Conservation (phyloP, 2,797 vertebrate genomes). For the Periparus ater region DNA sequence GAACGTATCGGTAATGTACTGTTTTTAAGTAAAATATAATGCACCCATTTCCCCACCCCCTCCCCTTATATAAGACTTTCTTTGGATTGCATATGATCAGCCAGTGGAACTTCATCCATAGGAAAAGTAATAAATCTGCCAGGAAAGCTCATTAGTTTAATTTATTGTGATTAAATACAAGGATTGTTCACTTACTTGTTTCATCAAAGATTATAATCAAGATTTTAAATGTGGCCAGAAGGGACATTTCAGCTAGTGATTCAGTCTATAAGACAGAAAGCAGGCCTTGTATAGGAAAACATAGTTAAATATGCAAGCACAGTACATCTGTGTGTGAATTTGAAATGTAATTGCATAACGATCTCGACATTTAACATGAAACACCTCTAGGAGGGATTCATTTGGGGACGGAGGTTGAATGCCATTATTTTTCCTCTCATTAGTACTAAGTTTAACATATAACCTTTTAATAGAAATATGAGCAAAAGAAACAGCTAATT, state of each 20-base stretch:
- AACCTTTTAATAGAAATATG: not conserved
- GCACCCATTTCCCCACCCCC: too few species aligned
- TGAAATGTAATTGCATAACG: not conserved
- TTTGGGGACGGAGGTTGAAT: not conserved
- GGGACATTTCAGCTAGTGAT: constrained; percentile 33
- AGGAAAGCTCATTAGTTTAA: constrained; percentile 49
- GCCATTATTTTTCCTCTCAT: not conserved
- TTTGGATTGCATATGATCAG: not conserved
- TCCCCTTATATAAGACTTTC: not conserved
- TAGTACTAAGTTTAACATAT: not conserved
- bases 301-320: constrained; percentile 9
- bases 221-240: constrained; percentile 37
- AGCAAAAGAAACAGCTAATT: not conserved
- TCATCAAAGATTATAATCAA: constrained; percentile 48
- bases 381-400: not conserved
- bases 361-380: not conserved
- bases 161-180: constrained; percentile 58
- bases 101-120: not conserved
- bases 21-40: not conserved
- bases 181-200: constrained; percentile 24
- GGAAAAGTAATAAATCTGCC: constrained; percentile 22
- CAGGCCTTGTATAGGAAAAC: not conserved
- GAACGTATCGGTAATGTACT: not conserved
- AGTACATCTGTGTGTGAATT: not conserved
- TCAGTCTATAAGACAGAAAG: constrained; percentile 9